Percentiles rank a stretch among this genome's conserved stretches.
Conservation (phyloP, 1,140 invertebrate genomes). For the Nasonia longicornis region DNA sequence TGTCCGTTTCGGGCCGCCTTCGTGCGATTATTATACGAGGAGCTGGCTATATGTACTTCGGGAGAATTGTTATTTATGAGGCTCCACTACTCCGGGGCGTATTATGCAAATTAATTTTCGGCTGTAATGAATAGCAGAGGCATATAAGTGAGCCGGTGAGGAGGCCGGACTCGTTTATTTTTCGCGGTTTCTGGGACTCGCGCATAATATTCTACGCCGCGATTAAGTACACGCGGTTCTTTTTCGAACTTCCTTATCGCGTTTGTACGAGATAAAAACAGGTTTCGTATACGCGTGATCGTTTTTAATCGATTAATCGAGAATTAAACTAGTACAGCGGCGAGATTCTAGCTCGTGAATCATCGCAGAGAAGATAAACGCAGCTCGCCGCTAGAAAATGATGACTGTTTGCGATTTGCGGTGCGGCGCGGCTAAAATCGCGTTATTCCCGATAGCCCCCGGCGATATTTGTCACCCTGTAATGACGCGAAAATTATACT, state of each 20-base stretch:
- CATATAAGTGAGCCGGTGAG: not conserved
- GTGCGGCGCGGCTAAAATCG: not conserved
- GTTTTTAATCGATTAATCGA: no score
- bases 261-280: no score
- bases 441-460: not conserved
- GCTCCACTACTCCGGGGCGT: not conserved
- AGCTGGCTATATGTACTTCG: not conserved
- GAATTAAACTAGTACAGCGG: no score
- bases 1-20: not conserved
- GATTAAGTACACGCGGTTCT: constrained; percentile 12
- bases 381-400: not conserved
- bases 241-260: not conserved
- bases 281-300: no score
- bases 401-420: not conserved
- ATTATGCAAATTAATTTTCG: constrained; percentile 49
- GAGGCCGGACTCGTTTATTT: not conserved
- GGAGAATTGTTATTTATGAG: constrained; percentile 46
- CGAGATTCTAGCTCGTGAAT: not conserved
- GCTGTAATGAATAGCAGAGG: constrained; percentile 40
- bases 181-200: constrained; percentile 9
- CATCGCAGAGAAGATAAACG: not conserved
- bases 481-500: not conserved
- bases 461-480: not conserved
- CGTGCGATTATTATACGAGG: constrained; percentile 18
- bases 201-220: not conserved